These are phyloP conservation scores for Peromyscus californicus DNA, from an alignment of 2,113 vertebrate genomes.

Conservation along the genomic window DNA sequence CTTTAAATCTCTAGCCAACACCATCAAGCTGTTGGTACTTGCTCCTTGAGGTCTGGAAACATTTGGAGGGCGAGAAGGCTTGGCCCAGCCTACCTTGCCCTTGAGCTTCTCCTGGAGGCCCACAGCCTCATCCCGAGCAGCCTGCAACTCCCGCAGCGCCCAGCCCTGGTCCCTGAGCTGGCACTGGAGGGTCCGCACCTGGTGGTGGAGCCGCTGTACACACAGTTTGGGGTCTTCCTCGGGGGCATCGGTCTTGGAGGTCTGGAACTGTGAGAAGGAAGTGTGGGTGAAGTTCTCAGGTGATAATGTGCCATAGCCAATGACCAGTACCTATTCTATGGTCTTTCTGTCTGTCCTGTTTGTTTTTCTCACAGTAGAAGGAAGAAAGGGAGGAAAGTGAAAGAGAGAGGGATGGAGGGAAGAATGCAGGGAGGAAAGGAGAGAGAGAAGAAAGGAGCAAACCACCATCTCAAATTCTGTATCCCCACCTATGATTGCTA, in stretches of 20 bases:
- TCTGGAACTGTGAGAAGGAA: neutral
- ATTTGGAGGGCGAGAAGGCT: accelerated
- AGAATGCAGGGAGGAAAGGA: accelerated
- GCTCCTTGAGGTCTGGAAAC: accelerated
- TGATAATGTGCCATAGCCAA: neutral
- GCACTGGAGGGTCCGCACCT: constrained; percentile 84
- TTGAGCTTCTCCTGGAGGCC: constrained; percentile 85
- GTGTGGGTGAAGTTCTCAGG: accelerated
- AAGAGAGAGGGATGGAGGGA: neutral
- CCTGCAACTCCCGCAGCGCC: constrained; percentile 44
- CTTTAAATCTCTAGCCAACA: neutral
- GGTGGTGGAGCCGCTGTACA: constrained; percentile 81
- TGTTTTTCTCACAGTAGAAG: neutral
- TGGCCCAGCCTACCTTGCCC: constrained; percentile 85
- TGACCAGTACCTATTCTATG: neutral
- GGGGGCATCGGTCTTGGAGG: neutral
- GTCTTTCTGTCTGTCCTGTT: neutral
- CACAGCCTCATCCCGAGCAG: constrained; percentile 61
- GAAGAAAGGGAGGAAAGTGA: neutral
- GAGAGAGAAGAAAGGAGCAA: neutral
- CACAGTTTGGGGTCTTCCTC: constrained; percentile 67
- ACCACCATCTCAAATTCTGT: too few species aligned
- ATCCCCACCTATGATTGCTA: accelerated
- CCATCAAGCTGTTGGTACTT: neutral
- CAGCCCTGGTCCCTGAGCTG: constrained; percentile 86